phyloP scores from a whole-genome alignment of 30 jellyfish, hydroid and myxozoan species.

The Hydra vulgaris region DNA sequence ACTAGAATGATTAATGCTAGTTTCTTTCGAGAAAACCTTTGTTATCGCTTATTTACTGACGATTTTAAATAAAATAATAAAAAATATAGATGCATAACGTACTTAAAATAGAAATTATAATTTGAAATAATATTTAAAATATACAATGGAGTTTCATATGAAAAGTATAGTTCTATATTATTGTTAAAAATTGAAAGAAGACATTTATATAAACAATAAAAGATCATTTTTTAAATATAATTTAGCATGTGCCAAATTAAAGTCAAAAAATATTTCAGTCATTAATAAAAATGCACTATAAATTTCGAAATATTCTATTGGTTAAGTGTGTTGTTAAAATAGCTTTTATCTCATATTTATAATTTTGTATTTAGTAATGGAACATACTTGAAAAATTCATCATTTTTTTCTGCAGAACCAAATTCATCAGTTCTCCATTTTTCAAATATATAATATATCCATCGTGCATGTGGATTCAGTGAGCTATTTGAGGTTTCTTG shows the following conservation, averaged over 20 bases:
- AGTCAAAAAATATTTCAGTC: background rate
- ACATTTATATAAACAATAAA: background rate
- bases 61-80: background rate
- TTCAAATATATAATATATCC: background rate
- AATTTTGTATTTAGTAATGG: background rate
- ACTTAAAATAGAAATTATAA: background rate
- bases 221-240: background rate
- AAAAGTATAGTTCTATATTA: background rate
- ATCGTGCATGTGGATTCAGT: background rate
- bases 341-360: background rate
- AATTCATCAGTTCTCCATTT: background rate
- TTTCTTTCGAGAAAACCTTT: background rate
- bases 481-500: background rate
- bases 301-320: background rate
- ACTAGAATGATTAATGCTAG: background rate
- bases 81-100: background rate
- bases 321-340: background rate
- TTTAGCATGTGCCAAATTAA: background rate
- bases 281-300: background rate
- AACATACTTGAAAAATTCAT: background rate
- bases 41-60: background rate
- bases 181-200: background rate
- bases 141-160: background rate
- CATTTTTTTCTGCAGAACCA: background rate
- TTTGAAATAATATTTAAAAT: background rate